phyloP scores from a whole-genome alignment of 2,113 vertebrate species.

The Mastomys natalensis region DNA sequence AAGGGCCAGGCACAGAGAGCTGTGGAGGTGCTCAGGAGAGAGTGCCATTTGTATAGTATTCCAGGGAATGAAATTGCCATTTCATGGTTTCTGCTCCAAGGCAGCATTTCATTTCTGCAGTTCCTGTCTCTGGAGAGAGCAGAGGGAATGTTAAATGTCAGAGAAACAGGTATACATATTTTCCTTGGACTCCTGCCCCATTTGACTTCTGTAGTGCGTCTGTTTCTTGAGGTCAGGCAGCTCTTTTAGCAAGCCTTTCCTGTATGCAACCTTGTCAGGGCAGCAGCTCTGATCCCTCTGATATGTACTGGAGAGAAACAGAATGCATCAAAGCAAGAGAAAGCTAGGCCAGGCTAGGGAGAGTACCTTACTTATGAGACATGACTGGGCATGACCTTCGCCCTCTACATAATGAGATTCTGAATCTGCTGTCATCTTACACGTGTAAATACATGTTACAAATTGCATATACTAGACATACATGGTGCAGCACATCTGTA shows the following conservation, averaged over 20 bases:
- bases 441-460: background rate
- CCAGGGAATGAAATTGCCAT: slow-evolving; percentile 18
- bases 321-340: background rate
- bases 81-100: slow-evolving; percentile 7
- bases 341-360: too few species aligned
- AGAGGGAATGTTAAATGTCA: background rate
- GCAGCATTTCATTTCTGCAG: background rate
- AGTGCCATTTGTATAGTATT: background rate
- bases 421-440: background rate
- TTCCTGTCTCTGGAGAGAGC: background rate
- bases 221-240: background rate
- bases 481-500: background rate
- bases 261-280: background rate
- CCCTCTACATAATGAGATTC: background rate
- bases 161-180: background rate
- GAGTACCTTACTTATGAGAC: background rate
- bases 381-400: background rate
- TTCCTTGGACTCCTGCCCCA: background rate
- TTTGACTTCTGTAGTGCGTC: background rate
- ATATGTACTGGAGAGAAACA: background rate
- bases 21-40: background rate
- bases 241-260: background rate
- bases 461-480: background rate
- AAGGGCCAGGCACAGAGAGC: background rate
- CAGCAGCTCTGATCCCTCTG: background rate